Conservation (phyloP, 2,113 vertebrate genomes). For the Zootoca vivipara region DNA sequence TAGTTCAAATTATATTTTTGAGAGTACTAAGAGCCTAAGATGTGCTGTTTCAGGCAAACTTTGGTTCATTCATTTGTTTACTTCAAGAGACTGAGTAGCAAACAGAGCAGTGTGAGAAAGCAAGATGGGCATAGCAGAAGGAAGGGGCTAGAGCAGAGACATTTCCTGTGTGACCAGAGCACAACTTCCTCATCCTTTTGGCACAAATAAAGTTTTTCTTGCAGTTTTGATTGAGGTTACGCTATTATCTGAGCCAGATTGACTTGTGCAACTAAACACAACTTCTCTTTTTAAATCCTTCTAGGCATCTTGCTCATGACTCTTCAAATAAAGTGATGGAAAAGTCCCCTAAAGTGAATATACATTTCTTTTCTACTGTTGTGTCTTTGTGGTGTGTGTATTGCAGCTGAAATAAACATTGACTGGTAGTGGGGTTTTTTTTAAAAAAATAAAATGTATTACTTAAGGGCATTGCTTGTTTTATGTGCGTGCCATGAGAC, state of each 20-base stretch:
- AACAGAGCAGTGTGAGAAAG: neutral
- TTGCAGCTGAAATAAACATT: constrained; percentile 60
- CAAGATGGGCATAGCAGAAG: neutral
- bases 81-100: neutral
- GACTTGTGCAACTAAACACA: constrained; percentile 17
- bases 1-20: too few species aligned
- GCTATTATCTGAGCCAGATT: neutral
- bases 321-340: constrained; percentile 73
- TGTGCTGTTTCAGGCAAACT: neutral
- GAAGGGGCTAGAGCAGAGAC: neutral
- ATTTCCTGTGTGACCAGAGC: neutral
- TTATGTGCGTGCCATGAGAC: neutral
- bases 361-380: constrained; percentile 13
- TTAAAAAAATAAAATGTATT: too few species aligned
- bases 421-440: neutral
- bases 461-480: neutral
- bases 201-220: neutral
- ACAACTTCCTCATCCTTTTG: neutral
- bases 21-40: neutral
- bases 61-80: neutral
- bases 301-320: constrained; percentile 70
- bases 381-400: constrained; percentile 57
- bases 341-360: constrained; percentile 73
- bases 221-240: neutral
- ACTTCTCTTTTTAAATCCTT: constrained; percentile 51